Conservation (phyloP, 2,888 invertebrate species). For the Dasysyrphus tricinctus region DNA sequence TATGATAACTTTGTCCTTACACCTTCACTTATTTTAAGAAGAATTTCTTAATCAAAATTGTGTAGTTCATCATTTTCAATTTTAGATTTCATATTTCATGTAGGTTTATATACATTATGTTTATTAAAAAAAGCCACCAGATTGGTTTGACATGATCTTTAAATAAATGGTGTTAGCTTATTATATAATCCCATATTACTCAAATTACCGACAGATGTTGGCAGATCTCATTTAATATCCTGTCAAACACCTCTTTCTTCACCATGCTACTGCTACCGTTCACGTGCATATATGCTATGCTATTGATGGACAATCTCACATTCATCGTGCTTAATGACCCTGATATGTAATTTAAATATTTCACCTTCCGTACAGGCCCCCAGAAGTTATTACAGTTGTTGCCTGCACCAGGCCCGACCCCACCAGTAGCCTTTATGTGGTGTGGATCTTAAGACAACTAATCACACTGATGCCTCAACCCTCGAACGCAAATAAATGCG, state of each 20-base stretch:
- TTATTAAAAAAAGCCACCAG: neutral
- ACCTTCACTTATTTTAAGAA: too few species aligned
- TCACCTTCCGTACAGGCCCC: conserved; percentile 51
- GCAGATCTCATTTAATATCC: conserved; percentile 36
- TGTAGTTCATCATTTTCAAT: too few species aligned
- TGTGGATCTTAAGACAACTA: conserved; percentile 62
- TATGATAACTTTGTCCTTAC: too few species aligned
- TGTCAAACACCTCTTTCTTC: conserved; percentile 47
- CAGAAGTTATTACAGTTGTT: conserved; percentile 40
- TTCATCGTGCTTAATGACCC: conserved; percentile 53
- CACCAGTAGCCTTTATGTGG: conserved; percentile 47
- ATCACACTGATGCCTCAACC: conserved; percentile 60
- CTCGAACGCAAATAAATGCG: conserved; percentile 64
- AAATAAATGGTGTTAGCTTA: conserved; percentile 12
- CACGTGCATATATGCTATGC: neutral
- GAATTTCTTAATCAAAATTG: too few species aligned
- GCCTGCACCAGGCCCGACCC: conserved; percentile 24
- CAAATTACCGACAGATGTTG: conserved; percentile 43
- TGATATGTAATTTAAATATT: conserved; percentile 72
- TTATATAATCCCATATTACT: conserved; percentile 10
- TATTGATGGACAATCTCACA: conserved; percentile 37
- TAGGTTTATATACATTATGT: too few species aligned
- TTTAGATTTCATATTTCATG: neutral
- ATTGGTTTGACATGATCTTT: neutral
- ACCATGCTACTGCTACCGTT: conserved; percentile 46